Evolutionary conservation across 2,797 vertebrate genomes (phyloP).

Genomic region (Micrastur ruficollis): DNA sequence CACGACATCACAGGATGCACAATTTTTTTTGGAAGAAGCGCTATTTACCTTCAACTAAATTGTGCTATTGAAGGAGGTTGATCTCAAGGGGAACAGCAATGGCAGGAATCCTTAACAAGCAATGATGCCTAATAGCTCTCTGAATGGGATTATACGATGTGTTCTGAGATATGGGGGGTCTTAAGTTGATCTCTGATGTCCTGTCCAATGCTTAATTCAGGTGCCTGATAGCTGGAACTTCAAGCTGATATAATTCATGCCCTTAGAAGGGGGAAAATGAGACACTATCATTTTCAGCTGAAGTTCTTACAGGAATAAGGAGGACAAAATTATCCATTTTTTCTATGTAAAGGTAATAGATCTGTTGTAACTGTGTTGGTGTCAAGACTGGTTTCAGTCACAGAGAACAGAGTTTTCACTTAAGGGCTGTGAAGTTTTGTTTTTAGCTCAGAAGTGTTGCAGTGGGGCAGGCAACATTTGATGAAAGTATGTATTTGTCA

Average conservation of each 20-base stretch:
- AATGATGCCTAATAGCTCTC: neutral
- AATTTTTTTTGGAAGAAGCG: neutral
- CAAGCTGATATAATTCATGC: neutral
- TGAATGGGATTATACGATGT: neutral
- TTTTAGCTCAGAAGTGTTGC: neutral
- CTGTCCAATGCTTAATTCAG: neutral
- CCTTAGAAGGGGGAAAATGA: neutral
- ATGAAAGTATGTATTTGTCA: neutral
- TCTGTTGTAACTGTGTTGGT: neutral
- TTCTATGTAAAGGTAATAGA: neutral
- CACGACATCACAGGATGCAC: neutral
- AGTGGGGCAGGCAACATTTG: neutral
- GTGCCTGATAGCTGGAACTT: neutral
- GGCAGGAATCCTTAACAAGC: neutral
- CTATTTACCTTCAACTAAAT: neutral
- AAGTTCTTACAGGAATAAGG: neutral
- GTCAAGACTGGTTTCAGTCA: neutral
- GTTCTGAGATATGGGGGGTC: neutral
- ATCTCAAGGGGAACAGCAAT: neutral
- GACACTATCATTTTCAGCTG: neutral
- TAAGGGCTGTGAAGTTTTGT: accelerated
- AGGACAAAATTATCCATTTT: neutral
- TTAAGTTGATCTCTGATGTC: neutral
- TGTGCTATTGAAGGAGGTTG: neutral
- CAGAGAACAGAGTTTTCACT: neutral